Percentiles rank a stretch among this genome's conserved stretches.
Conservation (phyloP, 2,113 vertebrate species). For the Paradoxurus hermaphroditus region DNA sequence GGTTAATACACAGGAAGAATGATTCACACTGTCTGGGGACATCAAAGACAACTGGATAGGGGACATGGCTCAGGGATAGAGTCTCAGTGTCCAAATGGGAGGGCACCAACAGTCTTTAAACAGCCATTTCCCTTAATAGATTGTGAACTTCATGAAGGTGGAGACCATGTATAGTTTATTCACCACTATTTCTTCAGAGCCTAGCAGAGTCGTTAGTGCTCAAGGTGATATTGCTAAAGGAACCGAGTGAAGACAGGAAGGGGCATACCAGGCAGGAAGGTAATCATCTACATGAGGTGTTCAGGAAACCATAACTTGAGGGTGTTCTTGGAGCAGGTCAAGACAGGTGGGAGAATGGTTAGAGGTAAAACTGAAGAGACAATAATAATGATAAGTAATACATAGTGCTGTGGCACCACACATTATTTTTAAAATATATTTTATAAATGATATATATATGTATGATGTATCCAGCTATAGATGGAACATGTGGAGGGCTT, state of each 20-base stretch:
- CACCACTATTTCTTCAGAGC: not conserved
- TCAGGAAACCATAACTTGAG: not conserved
- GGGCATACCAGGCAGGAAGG: not conserved
- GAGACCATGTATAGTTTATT: not conserved
- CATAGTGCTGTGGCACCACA: not conserved
- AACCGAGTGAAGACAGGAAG: not conserved
- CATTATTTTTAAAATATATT: too few species aligned
- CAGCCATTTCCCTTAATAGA: not conserved
- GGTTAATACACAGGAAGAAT: not conserved
- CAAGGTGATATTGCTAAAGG: not conserved
- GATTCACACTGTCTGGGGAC: not conserved
- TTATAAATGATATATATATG: too few species aligned
- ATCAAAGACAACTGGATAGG: not conserved
- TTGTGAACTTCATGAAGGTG: not conserved
- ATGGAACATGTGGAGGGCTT: not conserved
- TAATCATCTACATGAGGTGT: not conserved
- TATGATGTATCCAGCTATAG: too few species aligned
- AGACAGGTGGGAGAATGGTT: not conserved
- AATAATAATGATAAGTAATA: not conserved
- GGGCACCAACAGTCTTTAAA: not conserved
- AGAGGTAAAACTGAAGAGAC: not conserved
- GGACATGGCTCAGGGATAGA: not conserved
- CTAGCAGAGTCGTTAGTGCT: not conserved
- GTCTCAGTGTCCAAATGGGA: not conserved
- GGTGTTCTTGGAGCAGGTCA: not conserved